Base-by-base conservation (phyloP, 2,113 vertebrate genomes). In the Channa argus region DNA sequence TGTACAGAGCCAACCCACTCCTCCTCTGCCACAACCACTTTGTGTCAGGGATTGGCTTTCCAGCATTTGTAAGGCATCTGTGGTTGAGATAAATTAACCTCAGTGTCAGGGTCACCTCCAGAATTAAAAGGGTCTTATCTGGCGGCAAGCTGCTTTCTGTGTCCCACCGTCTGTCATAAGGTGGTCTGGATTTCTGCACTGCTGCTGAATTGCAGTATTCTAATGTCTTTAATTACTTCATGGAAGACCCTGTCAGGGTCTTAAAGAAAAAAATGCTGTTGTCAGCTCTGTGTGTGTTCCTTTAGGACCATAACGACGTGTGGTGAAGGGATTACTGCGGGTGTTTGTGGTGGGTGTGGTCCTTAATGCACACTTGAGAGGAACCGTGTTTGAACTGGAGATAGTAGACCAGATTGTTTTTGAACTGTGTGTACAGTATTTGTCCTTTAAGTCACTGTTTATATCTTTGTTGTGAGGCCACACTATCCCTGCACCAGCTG, bases 301-400 rank as follows among this genome's bases (percentile, higher is more conserved):
- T 71, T 37, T 53, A 36, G 69, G 59, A 53, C 39, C 3, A 38
- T 15, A 60, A 52, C 12, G 2, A n/a, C 8, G 38, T 63, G 76
- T 39, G 61, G 58, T 62, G 62, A 63, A 65, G 38, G 65, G 74
- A 71, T 77, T 74, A 74, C 15, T 67, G 63, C 46, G 61, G 39
- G 77, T 73, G 71, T 72, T 71, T 38, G 59, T 12, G 49, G 76
- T 82, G 87, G 88, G 88, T 84, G 90, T 77, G 79, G 79, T 61
- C 70, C 55, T 50, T 52, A 43, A 63, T 87, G 69, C 67, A 65
- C 9, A 62, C 80, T 77, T 60, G 54, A 85, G 66, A 77, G 61
- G 64, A 86, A 58, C 71, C 85, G 78, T 88, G 88, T 89, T 76
- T 83, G 74, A 54, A 62, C 2, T 53, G 54, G 63, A 86, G 85